phyloP scores from a whole-genome alignment of 2,113 vertebrate species.

The Ellobius talpinus region DNA sequence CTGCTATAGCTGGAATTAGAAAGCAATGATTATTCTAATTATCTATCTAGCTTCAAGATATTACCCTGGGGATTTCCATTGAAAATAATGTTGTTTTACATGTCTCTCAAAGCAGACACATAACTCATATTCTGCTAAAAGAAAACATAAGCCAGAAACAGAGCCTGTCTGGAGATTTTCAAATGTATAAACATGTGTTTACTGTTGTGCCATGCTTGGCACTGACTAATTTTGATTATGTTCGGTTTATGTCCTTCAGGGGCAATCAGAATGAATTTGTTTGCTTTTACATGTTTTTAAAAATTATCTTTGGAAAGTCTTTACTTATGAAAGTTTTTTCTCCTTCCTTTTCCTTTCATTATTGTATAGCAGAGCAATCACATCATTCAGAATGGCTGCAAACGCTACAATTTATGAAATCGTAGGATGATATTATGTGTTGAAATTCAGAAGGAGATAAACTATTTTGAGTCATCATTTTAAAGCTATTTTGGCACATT shows the following conservation, averaged over 20 bases:
- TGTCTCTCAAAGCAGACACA: conserved; percentile 34
- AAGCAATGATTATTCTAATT: not conserved
- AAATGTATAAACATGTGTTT: conserved; percentile 62
- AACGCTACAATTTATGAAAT: conserved; percentile 16
- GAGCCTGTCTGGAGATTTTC: conserved; percentile 30
- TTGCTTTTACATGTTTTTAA: conserved; percentile 33
- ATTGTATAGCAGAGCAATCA: conserved; percentile 52
- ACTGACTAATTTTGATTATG: conserved; percentile 63
- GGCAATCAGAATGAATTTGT: conserved; percentile 54
- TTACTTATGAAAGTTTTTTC: conserved; percentile 2
- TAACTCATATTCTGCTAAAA: not conserved
- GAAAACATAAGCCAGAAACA: conserved; percentile 46
- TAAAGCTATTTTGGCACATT: not conserved
- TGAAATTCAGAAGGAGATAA: conserved; percentile 72
- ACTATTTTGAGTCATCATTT: conserved; percentile 39
- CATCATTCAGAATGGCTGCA: conserved; percentile 18
- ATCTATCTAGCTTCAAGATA: not conserved
- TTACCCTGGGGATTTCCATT: not conserved
- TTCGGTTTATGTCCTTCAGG: conserved; percentile 67
- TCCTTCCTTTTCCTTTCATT: conserved; percentile 31
- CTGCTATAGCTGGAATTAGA: not conserved
- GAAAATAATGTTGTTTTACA: conserved; percentile 29
- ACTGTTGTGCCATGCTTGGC: conserved; percentile 43
- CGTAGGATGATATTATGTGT: conserved; percentile 22
- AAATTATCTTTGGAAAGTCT: conserved; percentile 11